Conservation (phyloP, 2,797 vertebrate species). For the Momotus momota region DNA sequence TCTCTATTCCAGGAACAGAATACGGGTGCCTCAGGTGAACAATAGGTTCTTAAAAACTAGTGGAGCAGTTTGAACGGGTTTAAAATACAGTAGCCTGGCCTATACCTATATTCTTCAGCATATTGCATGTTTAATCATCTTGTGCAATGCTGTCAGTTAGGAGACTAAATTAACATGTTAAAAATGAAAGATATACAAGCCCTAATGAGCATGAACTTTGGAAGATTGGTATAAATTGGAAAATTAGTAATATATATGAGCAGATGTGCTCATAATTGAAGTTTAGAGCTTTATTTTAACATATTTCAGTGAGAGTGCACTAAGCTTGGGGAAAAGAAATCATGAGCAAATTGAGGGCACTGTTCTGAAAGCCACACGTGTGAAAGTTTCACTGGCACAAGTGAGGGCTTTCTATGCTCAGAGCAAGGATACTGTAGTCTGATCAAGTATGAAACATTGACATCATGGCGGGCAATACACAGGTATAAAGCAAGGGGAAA, state of each 20-base stretch:
- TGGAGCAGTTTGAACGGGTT: background rate
- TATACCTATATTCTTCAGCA: background rate
- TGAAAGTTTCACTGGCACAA: background rate
- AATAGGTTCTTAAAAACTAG: background rate
- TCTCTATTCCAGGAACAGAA: background rate
- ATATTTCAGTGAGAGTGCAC: background rate
- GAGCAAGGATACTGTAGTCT: background rate
- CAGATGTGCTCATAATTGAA: background rate
- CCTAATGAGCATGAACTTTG: background rate
- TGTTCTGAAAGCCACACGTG: background rate
- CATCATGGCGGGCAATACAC: background rate
- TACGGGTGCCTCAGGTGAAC: background rate
- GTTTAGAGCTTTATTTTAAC: background rate
- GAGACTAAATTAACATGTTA: background rate
- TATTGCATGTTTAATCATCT: background rate
- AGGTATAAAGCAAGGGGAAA: background rate
- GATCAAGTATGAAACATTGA: accelerated
- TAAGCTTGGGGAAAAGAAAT: background rate
- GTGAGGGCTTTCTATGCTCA: background rate
- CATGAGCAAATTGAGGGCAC: background rate
- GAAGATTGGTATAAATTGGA: background rate
- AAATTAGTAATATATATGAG: background rate
- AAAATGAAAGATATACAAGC: background rate
- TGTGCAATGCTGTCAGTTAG: background rate
- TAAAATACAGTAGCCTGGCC: background rate